A percentile compares a stretch with the other conserved stretches of the same genome.
These are phyloP conservation scores for Macaca nemestrina DNA, from an alignment of 2,113 vertebrate species.

Conservation along the genomic window DNA sequence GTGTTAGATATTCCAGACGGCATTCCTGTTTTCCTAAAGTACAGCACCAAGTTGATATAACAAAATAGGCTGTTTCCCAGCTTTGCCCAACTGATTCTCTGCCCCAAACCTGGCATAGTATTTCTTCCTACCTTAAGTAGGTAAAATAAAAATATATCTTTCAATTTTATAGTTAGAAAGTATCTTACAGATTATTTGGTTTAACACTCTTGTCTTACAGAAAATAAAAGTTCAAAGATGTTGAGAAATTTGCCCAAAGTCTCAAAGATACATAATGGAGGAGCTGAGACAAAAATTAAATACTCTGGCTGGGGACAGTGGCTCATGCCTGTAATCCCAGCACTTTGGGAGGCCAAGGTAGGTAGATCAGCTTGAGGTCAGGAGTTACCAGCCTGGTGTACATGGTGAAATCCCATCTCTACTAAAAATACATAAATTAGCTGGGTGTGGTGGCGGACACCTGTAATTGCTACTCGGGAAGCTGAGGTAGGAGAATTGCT, in stretches of 20 bases:
- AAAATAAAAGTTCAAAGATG: conserved; percentile 12
- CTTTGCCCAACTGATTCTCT: neutral
- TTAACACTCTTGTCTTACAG: neutral
- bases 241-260: neutral
- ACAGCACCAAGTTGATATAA: neutral
- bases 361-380: too few relatives aligned
- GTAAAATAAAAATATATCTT: neutral
- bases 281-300: neutral
- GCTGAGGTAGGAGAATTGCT: too few relatives aligned
- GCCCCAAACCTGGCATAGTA: neutral
- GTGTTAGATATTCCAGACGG: neutral
- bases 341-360: too few relatives aligned
- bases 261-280: neutral
- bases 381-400: too few relatives aligned
- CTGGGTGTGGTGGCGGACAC: too few relatives aligned
- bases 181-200: neutral
- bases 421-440: too few relatives aligned
- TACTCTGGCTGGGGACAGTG: too few relatives aligned
- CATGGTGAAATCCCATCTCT: too few relatives aligned
- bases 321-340: too few relatives aligned
- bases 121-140: neutral
- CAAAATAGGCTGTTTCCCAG: neutral
- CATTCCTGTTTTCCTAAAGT: neutral
- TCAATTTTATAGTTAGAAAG: neutral
- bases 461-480: too few relatives aligned